Conservation (phyloP, 2,888 invertebrate species). For the Ectobius pallidus region DNA sequence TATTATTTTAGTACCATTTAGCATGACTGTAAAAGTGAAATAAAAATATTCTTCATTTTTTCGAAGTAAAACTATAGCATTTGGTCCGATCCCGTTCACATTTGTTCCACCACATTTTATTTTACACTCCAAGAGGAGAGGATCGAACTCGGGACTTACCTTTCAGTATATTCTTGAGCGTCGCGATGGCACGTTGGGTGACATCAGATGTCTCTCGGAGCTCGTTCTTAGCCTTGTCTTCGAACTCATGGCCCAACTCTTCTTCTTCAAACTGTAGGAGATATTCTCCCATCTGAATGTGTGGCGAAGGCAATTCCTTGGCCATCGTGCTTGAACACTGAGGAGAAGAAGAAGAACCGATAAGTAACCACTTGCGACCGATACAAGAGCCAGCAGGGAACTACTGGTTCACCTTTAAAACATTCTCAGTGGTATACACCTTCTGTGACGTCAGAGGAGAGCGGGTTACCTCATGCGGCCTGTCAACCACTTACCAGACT, state of each 20-base stretch:
- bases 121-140: no score
- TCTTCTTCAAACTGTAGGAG: constrained; percentile 35
- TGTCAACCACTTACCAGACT: no score
- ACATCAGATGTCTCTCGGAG: constrained; percentile 71
- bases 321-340: neutral
- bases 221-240: constrained; percentile 69
- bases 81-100: no score
- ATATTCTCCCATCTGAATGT: constrained; percentile 33
- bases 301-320: neutral
- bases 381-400: neutral
- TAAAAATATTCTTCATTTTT: no score
- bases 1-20: no score
- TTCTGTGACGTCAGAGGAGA: neutral
- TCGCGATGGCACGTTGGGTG: constrained; percentile 61
- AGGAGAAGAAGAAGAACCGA: neutral
- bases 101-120: no score
- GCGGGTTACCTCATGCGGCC: no score
- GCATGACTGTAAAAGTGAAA: no score
- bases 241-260: constrained; percentile 33
- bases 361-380: no score
- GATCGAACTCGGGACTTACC: no score
- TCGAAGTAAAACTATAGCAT: no score
- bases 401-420: neutral
- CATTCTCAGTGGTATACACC: neutral
- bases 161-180: constrained; percentile 47